Base-by-base conservation (phyloP, 1,140 invertebrate genomes). In the Leptinotarsa undecemlineata region DNA sequence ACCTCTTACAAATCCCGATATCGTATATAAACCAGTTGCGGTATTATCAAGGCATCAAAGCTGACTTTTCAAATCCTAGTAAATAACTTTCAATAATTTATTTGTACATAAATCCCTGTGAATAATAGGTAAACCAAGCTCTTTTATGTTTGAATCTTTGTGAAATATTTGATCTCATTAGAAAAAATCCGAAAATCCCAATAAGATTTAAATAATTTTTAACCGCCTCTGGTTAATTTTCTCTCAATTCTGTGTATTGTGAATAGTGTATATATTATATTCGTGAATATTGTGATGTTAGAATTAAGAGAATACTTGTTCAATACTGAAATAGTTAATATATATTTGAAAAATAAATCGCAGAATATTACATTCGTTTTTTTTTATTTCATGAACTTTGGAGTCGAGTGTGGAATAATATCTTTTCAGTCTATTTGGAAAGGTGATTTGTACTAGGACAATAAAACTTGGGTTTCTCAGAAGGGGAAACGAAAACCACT, bases 1-100 rank as follows among this genome's bases (percentile, higher is more conserved):
- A 76, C 88, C 87, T 0, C 83, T 84, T 79, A 83, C 85, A 0
- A 82, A 86, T 72, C 74, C 82, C 14, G 80, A 85, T 20, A 81
- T 81, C 48, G 21, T 87, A 62, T 85, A 85, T 78, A 88, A 88
- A 80, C 87, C 87, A 20, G 85, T 88, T 48, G 87, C 85, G 33
- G 86, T 88, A 26, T 83, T 88, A 63, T 85, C 85, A 8, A 84
- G 87, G 74, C 86, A 87, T 74, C 51, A 57, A 15, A 87, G 86
- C 84, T 88, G 82, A 78, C 6, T 21, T 64, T 20, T 15, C 6
- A 17, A 61, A 17, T 5, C 51, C n/a, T 57, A 57, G 8, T 42
- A 42, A 8, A 11, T 42, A 11, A 42, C 33, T 11, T 42, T 42
- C 33, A 3, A 42, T 42, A 42, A 42, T 42, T 42, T 42, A 42